phyloP scores from a whole-genome alignment of 2,113 vertebrate species.

The Campylomormyrus tamandua region DNA sequence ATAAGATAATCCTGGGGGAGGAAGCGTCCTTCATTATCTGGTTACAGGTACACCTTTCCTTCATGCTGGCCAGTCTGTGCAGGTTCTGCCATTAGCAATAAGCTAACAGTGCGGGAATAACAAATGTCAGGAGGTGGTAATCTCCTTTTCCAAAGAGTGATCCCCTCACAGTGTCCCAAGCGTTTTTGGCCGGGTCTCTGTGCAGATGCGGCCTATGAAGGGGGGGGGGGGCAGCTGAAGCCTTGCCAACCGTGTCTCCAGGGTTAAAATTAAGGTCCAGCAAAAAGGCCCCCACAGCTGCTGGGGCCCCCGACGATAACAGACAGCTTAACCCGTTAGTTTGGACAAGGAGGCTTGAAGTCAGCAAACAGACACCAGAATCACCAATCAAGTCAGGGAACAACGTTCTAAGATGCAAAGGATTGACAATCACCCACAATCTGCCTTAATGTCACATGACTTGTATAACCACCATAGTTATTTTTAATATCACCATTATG shows the following conservation, averaged over 20 bases:
- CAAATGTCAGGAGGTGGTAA: conserved; percentile 62
- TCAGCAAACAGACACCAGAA: conserved; percentile 15
- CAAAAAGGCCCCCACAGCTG: conserved; percentile 39
- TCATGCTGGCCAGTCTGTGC: not conserved
- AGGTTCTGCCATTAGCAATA: conserved; percentile 33
- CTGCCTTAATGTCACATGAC: not conserved
- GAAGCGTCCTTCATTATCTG: not conserved
- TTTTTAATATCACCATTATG: not conserved
- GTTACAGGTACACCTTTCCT: not conserved
- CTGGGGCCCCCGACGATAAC: conserved; percentile 41
- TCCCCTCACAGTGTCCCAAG: conserved; percentile 45
- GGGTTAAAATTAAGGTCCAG: conserved; percentile 50
- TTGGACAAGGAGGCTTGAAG: conserved; percentile 42
- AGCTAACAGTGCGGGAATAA: conserved; percentile 55
- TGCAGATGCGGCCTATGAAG: conserved; percentile 70
- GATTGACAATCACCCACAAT: not conserved
- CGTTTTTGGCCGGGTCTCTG: conserved; percentile 59
- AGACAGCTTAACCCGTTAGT: conserved; percentile 44
- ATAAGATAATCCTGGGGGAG: not conserved
- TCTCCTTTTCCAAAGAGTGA: conserved; percentile 60
- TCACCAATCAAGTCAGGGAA: not conserved
- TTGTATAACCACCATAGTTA: not conserved
- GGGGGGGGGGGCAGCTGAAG: conserved; percentile 43
- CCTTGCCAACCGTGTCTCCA: conserved; percentile 51
- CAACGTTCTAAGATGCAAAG: not conserved